Evolutionary conservation across 1,140 invertebrate species (phyloP).

Genomic region (Leucophenga varia): DNA sequence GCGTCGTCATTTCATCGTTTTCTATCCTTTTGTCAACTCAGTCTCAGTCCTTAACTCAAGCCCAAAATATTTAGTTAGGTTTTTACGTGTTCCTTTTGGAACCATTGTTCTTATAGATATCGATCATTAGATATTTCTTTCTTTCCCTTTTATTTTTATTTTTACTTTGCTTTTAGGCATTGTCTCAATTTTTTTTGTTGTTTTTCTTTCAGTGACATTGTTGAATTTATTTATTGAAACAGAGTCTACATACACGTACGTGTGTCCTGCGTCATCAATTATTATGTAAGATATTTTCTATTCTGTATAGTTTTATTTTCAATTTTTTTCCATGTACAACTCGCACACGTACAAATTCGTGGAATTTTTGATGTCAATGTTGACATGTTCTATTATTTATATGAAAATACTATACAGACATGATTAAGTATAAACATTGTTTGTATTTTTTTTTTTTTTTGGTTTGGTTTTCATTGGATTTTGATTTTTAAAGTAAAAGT

Average conservation of each 20-base stretch:
- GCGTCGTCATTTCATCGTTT: background rate
- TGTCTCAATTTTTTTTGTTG: background rate
- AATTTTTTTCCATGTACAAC: background rate
- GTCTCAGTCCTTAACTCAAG: background rate
- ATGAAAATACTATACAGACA: conserved; percentile 6
- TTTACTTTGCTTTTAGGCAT: background rate
- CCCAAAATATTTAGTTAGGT: too few species aligned
- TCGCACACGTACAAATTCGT: background rate
- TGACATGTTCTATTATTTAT: conserved; percentile 13
- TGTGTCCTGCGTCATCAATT: too few species aligned
- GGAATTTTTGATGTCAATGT: conserved; percentile 3
- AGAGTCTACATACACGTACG: background rate
- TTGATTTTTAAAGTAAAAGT: too few species aligned
- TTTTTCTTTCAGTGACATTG: background rate
- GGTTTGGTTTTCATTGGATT: background rate
- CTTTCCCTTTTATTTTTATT: background rate
- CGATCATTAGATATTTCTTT: conserved; percentile 11
- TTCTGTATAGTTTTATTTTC: background rate
- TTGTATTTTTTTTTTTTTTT: background rate
- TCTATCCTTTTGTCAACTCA: conserved; percentile 7
- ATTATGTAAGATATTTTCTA: too few species aligned
- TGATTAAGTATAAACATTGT: conserved; percentile 10
- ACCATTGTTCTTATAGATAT: conserved; percentile 9
- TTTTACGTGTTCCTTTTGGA: background rate
- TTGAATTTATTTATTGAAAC: background rate